Evolutionary conservation across 2,888 invertebrate species (phyloP), one percentile per base, ranked within the genome.

Genomic region (Emesis russula): DNA sequence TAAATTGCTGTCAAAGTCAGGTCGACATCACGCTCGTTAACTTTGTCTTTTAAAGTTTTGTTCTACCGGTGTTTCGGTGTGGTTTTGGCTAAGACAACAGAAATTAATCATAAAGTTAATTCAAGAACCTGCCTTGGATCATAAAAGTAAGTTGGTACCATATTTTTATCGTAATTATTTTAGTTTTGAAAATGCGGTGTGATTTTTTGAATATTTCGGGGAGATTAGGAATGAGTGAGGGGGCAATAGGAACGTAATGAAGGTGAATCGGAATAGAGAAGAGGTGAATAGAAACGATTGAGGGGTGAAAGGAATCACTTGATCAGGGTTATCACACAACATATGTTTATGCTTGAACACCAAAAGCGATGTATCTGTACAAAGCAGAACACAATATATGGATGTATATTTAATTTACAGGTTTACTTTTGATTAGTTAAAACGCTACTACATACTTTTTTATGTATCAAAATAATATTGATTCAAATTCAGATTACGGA

Each of bases 1-100:
- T 48, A 48, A 48, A 48, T 48, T 48, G 48, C 48, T 48, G 48
- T 48, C 48, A 48, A 48, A 48, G 48, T 48, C 48, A 48, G 48
- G 48, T 48, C 48, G 48, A 48, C 48, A 48, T 48, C 48, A 13
- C 48, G 13, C 48, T 48, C 48, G 48, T 48, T 7, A 48, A 48
- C 48, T 3, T 44, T 44, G 44, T 44, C 44, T 44, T 44, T 44
- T 44, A 44, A 44, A 44, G 44, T 44, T 44, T 44, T 44, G 44
- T 44, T 44, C 6, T 44, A 44, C 44, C 44, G 44, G 44, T 44
- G 44, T 44, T 44, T 44, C 44, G 44, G 44, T 44, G 48, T 48
- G 48, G 48, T 48, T 48, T 48, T 48, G 48, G 48, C 48, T 48
- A 48, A 48, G 48, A 48, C 48, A 48, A 48, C 48, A 48, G 48